Conservation (phyloP, 2,113 vertebrate genomes). For the Tringa solitaria region DNA sequence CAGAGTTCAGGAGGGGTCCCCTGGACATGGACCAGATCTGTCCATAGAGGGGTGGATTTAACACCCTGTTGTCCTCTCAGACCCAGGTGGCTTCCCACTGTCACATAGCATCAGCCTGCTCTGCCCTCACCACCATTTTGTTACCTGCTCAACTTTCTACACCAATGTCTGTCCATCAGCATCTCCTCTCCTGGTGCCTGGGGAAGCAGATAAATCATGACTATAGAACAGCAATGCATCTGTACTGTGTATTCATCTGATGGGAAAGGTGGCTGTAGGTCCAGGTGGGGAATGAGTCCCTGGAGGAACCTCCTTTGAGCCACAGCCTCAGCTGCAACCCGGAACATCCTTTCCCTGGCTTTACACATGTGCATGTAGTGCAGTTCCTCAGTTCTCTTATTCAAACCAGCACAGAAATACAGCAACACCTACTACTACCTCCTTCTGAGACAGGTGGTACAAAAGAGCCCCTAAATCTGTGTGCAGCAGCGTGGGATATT, state of each 20-base stretch:
- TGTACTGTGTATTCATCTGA: background rate
- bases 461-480: background rate
- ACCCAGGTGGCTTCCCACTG: background rate
- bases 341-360: background rate
- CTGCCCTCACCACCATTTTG: background rate
- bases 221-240: background rate
- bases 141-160: background rate
- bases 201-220: background rate
- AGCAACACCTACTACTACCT: background rate
- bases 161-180: background rate
- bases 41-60: background rate
- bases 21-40: background rate
- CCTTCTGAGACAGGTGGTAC: background rate
- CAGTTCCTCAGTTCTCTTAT: background rate
- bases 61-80: background rate
- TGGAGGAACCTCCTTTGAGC: background rate
- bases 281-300: background rate
- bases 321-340: background rate
- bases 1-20: background rate
- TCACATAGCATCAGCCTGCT: background rate
- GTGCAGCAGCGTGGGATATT: background rate
- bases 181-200: background rate
- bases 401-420: background rate
- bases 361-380: rapidly evolving
- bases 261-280: background rate